These are phyloP conservation scores for Pterostichus madidus DNA, from an alignment of 2,888 invertebrate species.

Conservation along the genomic window DNA sequence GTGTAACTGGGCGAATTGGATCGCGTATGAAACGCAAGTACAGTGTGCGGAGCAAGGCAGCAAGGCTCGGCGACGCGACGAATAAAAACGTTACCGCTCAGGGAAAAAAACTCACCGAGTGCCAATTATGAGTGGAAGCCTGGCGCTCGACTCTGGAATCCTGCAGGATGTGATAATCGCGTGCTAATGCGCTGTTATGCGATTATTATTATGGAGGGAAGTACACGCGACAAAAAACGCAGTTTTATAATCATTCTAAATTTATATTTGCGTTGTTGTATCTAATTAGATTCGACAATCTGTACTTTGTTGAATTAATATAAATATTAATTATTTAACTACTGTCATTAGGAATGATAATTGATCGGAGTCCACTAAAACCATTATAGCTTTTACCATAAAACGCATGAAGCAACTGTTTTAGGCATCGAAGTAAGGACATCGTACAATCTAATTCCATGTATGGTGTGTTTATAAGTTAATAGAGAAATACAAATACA, in stretches of 20 bases:
- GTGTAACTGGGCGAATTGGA: constrained; percentile 75
- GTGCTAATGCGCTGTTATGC: constrained; percentile 26
- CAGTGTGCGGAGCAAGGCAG: not conserved
- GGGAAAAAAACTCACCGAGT: constrained; percentile 38
- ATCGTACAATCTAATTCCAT: too few relatives aligned
- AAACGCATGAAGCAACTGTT: too few relatives aligned
- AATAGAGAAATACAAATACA: too few relatives aligned
- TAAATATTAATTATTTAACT: too few relatives aligned
- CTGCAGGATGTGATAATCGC: constrained; percentile 48
- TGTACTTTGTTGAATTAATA: too few relatives aligned
- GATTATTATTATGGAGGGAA: too few relatives aligned
- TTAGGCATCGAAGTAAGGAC: too few relatives aligned
- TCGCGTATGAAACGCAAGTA: constrained; percentile 69
- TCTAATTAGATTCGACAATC: too few relatives aligned
- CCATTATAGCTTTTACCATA: too few relatives aligned
- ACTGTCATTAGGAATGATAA: too few relatives aligned
- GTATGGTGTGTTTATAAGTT: too few relatives aligned
- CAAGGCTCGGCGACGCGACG: constrained; percentile 15
- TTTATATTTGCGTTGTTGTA: not conserved
- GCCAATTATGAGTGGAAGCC: constrained; percentile 59
- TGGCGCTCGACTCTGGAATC: constrained; percentile 9
- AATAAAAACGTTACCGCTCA: constrained; percentile 39
- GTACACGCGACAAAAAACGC: not conserved
- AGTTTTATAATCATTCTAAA: not conserved
- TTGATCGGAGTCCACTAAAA: too few relatives aligned